Evolutionary conservation across 2,797 vertebrate genomes (phyloP), one percentile per base, ranked within the genome.

Genomic region (Anguilla marmorata): DNA sequence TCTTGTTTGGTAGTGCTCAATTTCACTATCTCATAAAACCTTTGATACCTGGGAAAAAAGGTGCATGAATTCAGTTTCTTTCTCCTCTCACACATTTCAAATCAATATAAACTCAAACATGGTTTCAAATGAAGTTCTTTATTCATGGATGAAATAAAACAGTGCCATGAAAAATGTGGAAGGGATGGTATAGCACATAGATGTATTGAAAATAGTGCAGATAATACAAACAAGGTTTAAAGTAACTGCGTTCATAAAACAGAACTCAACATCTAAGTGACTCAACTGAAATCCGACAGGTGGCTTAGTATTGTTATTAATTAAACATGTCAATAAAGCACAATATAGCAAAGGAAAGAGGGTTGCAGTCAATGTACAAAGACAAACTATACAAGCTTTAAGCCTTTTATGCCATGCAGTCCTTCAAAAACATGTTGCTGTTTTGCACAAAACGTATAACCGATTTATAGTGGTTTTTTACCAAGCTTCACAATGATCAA

Each of bases 91-190:
- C 54, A 85, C 21, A 33, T 27, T 27, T 33, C 84, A 79, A 82
- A 87, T 48, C 41, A 12, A 87, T 33, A 37, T 54, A 14, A 41
- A 88, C 30, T 74, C 52, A 60, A 30, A 88, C 9, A 16, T 83
- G 60, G 85, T 91, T 93, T 96, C 95, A 86, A 95, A 96, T 94
- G 94, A 94, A 93, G 92, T 94, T 92, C 93, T 96, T 98, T 97
- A 98, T 98, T 99, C 94, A 97, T 97, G 96, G 97, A 91, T 96
- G 95, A 96, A 96, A 94, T 94, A 91, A 95, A 94, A 94, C 93
- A 95, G 94, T 92, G 92, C 91, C 93, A 95, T 95, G 94, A 94
- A 95, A 92, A 90, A 92, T 92, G 93, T 92, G 89, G 92, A 92
- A 93, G 93, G 85, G 87, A 92, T 93, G 94, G 91, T 95, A 94